These are phyloP conservation scores for Pyrrhosoma nymphula DNA, from an alignment of 2,888 invertebrate genomes.

Conservation along the genomic window DNA sequence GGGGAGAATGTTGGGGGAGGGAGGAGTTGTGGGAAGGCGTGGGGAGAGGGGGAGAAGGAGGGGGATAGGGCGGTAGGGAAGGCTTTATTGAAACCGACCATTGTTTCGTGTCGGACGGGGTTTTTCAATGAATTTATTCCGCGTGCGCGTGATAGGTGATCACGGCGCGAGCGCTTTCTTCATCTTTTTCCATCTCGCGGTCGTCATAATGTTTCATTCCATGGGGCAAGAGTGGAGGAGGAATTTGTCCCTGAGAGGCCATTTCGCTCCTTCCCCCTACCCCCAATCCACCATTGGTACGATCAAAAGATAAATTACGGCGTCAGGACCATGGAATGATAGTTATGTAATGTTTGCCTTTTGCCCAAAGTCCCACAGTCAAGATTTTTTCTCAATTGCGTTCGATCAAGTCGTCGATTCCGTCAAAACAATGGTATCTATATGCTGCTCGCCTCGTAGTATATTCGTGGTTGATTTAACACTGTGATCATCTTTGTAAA, in stretches of 20 bases:
- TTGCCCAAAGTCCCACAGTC: no score
- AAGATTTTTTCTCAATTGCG: no score
- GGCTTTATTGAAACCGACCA: background rate
- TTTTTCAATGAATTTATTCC: slow-evolving; percentile 10
- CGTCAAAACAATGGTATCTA: no score
- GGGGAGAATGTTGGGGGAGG: background rate
- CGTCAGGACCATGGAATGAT: no score
- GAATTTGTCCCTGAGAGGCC: background rate
- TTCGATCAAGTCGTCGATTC: no score
- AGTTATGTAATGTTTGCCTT: no score
- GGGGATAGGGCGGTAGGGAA: background rate
- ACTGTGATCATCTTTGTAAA: no score
- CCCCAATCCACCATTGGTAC: no score
- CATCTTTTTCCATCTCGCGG: background rate
- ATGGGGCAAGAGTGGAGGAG: background rate
- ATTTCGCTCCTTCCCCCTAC: background rate
- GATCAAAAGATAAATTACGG: no score
- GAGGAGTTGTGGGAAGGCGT: background rate
- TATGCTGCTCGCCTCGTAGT: no score
- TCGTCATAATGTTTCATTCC: background rate
- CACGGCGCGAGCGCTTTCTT: background rate
- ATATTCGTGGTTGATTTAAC: no score
- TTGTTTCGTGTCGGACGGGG: background rate
- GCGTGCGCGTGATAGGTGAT: background rate
- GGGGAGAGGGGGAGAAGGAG: background rate